A percentile compares a stretch with the other conserved stretches of the same genome.
Conservation (phyloP, 2,797 vertebrate genomes). For the Garrulus glandarius region DNA sequence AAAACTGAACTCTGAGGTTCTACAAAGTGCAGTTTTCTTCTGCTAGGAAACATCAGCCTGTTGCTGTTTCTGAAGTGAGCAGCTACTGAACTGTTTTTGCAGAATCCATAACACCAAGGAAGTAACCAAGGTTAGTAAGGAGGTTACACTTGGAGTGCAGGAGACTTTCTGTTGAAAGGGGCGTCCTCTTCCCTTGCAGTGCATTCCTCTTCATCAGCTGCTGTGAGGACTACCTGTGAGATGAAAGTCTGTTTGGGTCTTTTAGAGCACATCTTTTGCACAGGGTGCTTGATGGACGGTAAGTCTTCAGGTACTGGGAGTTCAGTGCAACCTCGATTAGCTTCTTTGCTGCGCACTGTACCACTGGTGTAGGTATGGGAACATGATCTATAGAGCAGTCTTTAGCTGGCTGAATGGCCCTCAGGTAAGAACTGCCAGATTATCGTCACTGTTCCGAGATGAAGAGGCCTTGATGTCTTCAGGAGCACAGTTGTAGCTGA, state of each 20-base stretch:
- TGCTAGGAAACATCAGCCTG: not conserved
- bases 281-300: not conserved
- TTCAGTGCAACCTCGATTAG: not conserved
- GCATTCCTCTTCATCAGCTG: not conserved
- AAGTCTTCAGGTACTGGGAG: not conserved
- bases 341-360: not conserved
- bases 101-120: accelerated
- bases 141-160: not conserved
- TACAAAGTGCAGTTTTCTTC: not conserved
- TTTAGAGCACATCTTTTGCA: not conserved
- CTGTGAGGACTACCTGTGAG: not conserved
- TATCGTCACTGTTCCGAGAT: not conserved
- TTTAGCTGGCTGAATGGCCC: not conserved
- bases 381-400: not conserved
- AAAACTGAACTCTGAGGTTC: not conserved
- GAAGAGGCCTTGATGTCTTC: not conserved
- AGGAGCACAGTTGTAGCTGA: not conserved
- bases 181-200: not conserved
- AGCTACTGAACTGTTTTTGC: not conserved
- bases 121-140: not conserved
- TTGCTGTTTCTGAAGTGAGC: not conserved
- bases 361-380: not conserved
- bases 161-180: not conserved
- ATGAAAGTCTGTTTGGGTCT: not conserved
- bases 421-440: not conserved